Evolutionary conservation across 2,113 vertebrate species (phyloP).

Genomic region (Tringa solitaria): DNA sequence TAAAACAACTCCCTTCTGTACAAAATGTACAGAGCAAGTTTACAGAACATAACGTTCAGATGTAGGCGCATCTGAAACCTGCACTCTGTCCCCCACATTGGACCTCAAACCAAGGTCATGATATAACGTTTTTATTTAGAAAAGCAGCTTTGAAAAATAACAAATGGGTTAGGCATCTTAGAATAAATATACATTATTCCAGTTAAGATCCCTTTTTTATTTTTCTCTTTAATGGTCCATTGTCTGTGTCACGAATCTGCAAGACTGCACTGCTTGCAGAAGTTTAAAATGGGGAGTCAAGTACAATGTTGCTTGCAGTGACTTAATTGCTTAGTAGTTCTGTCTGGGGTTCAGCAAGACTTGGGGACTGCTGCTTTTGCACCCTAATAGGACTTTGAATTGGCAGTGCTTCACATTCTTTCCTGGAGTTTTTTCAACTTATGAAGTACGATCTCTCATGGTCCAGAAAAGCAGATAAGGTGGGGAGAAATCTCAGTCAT

Average conservation of each 20-base stretch:
- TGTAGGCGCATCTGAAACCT: background rate
- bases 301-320: background rate
- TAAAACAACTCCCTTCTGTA: background rate
- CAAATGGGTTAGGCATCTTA: background rate
- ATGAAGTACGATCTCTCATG: background rate
- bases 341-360: background rate
- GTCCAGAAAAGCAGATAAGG: background rate
- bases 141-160: constrained; percentile 19
- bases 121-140: background rate
- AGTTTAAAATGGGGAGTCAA: background rate
- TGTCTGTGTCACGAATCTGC: background rate
- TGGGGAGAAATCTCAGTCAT: background rate
- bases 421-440: background rate
- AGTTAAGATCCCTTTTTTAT: background rate
- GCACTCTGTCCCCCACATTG: background rate
- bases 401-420: background rate
- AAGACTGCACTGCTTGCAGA: background rate
- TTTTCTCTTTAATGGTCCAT: background rate
- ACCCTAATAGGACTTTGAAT: background rate
- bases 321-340: background rate
- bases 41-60: background rate
- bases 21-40: constrained; percentile 4
- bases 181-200: background rate
- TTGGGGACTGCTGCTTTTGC: background rate
- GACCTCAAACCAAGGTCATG: background rate